Base-by-base conservation (phyloP, 2,888 invertebrate species). In the Parnassius mnemosyne region DNA sequence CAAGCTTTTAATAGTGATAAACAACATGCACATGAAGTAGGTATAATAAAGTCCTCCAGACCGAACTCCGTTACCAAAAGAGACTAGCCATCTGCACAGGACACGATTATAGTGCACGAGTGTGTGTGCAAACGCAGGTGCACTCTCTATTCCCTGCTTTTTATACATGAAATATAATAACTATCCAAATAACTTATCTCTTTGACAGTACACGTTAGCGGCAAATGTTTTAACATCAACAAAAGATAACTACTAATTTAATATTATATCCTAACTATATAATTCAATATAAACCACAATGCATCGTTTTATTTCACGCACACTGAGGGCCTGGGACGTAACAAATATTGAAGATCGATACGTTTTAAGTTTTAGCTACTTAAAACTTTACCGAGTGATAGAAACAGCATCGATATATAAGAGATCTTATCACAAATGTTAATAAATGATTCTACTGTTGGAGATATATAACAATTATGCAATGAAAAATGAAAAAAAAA, bases 191-290 rank as follows among this genome's bases (percentile, higher is more conserved):
- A 20, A 46, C 13, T 44, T 25, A 46, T 58, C 57, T n/a, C 47
- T 12, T 47, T 20, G 57, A 42, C 59, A 53, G 13, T 56, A 46
- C 55, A 65, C 16, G 25, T 47, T 42, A 41, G 20, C 43, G 64
- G 58, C 59, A 49, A 69, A 75, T 74, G 71, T 70, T 76, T 77
- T 9, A 77, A 80, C 78, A 80, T 71, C 76, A 79, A 80, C 78
- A 74, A 71, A 78, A 59, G 61, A 60, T 74, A 71, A 75, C 77
- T 78, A 79, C 74, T 65, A 73, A 77, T 75, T 75, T 75, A 77
- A 73, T 75, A 53, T 53, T 57, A 61, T 52, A 50, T 50, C 16
- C 54, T 46, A 57, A 62, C 53, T 57, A 53, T 57, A 53, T 56
- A 55, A 41, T 53, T 57, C 44, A 47, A 44, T 61, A 53, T 53